phyloP scores from a whole-genome alignment of 2,113 vertebrate genomes.

The Erpornis zantholeuca region DNA sequence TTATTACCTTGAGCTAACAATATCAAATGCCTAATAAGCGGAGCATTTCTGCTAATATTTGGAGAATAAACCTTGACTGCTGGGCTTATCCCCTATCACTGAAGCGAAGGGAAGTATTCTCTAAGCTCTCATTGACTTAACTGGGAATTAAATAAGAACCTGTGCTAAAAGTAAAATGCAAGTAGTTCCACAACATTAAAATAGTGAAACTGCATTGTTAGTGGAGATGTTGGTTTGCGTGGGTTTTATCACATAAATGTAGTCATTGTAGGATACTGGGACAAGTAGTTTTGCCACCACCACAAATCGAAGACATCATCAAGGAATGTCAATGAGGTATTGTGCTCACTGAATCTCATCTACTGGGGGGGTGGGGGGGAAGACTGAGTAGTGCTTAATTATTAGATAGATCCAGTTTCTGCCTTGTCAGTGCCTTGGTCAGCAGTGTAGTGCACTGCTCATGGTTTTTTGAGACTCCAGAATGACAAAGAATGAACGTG shows the following conservation, averaged over 20 bases:
- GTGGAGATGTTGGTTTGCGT: background rate
- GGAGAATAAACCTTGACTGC: constrained; percentile 2
- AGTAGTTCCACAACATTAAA: background rate
- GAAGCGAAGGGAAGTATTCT: background rate
- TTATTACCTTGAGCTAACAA: background rate
- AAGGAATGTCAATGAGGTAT: background rate
- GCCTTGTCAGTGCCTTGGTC: background rate
- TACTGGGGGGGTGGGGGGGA: accelerated
- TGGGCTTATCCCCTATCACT: background rate
- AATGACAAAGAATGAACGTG: background rate
- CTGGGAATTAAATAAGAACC: background rate
- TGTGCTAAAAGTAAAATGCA: background rate
- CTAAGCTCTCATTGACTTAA: background rate
- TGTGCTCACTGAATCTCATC: background rate
- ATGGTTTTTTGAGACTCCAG: background rate
- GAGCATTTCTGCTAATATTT: background rate
- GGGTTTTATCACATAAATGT: background rate
- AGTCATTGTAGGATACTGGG: background rate
- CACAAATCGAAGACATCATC: background rate
- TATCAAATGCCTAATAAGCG: background rate
- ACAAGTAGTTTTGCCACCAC: background rate
- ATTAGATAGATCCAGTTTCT: background rate
- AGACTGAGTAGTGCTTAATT: background rate
- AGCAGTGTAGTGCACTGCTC: background rate
- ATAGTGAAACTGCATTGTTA: background rate